These are phyloP conservation scores for Trogon melanurus DNA, from an alignment of 2,113 vertebrate genomes.

Conservation along the genomic window DNA sequence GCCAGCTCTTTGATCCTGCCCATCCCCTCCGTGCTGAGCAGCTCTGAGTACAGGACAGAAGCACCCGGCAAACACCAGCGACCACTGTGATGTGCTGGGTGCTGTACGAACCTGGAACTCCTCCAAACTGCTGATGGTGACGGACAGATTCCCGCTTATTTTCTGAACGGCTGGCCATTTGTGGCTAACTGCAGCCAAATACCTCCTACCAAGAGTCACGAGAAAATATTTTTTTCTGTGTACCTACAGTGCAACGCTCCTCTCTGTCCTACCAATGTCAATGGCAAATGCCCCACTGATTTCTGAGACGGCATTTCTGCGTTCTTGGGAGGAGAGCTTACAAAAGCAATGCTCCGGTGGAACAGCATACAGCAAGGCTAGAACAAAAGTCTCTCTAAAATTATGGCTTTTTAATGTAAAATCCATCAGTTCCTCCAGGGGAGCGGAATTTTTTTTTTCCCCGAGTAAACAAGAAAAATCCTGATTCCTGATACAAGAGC, in stretches of 20 bases:
- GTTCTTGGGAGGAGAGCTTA: neutral
- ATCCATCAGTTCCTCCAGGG: neutral
- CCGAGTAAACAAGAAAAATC: conserved; percentile 18
- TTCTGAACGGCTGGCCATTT: neutral
- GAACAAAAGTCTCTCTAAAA: neutral
- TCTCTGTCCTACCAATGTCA: neutral
- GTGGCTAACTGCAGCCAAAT: neutral
- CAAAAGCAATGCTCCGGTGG: neutral
- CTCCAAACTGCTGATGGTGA: neutral
- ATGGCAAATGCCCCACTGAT: neutral
- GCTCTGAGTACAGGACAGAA: neutral
- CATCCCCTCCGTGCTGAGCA: neutral
- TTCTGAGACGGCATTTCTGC: neutral
- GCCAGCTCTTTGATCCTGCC: neutral
- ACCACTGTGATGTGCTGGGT: accelerated
- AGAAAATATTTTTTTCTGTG: accelerated
- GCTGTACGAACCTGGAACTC: neutral
- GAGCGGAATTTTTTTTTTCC: neutral
- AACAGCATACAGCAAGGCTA: neutral
- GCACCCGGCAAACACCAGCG: neutral
- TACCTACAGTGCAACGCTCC: accelerated
- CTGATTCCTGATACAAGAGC: neutral
- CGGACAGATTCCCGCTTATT: neutral
- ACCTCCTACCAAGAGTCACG: neutral
- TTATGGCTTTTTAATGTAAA: neutral